Evolutionary conservation across 2,797 vertebrate species (phyloP).

Genomic region (Neosilurus hyrtlii): DNA sequence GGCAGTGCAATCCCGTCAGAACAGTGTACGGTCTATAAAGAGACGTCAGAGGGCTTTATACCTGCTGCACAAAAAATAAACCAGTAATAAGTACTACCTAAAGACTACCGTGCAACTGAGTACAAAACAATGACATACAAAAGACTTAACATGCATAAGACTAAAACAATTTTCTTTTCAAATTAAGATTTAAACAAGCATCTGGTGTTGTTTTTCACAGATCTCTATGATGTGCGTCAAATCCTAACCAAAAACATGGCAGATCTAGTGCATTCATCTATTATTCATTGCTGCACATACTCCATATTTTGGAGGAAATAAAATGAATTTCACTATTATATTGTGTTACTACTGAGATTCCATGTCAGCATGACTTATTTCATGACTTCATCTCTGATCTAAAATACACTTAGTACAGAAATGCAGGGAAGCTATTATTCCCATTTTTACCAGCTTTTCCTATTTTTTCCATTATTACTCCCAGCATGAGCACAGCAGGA

Average conservation of each 20-base stretch:
- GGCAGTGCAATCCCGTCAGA: conserved; percentile 15
- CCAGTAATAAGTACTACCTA: conserved; percentile 4
- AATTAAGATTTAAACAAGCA: conserved; percentile 5
- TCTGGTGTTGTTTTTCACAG: conserved; percentile 28
- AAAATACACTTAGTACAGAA: conserved; percentile 8
- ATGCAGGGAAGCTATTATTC: conserved; percentile 23
- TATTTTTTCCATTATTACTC: conserved; percentile 40
- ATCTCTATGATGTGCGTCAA: conserved; percentile 20
- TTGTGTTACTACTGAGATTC: conserved; percentile 30
- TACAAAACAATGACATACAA: background rate
- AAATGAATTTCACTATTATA: conserved; percentile 29
- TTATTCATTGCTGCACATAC: background rate
- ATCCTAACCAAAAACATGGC: conserved; percentile 28
- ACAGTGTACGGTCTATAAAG: conserved; percentile 31
- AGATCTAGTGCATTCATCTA: conserved; percentile 26
- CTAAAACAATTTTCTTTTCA: background rate
- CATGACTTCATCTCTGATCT: conserved; percentile 20
- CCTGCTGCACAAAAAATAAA: conserved; percentile 17
- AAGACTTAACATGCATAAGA: background rate
- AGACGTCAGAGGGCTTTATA: conserved; percentile 26
- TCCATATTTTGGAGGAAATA: background rate
- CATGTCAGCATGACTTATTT: background rate
- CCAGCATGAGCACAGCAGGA: conserved; percentile 31
- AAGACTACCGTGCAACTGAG: background rate
- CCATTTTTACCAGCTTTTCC: conserved; percentile 35